These are phyloP conservation scores for Esox lucius DNA, from an alignment of 2,797 vertebrate genomes.

Conservation along the genomic window DNA sequence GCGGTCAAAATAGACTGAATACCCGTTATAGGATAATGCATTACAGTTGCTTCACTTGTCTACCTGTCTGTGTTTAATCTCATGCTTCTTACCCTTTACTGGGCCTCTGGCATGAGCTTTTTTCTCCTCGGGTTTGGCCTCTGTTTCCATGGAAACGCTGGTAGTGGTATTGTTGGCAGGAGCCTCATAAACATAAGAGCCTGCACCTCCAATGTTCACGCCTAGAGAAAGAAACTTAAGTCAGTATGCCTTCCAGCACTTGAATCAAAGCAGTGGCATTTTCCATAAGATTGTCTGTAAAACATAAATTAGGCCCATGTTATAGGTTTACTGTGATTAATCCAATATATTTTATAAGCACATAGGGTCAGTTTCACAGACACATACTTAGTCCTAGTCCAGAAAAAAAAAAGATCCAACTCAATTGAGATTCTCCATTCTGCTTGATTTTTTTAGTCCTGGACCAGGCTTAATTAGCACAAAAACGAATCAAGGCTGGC, in stretches of 20 bases:
- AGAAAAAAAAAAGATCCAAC: too few relatives aligned
- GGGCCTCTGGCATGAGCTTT: constrained; percentile 75
- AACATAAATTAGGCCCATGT: background rate
- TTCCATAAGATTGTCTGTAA: background rate
- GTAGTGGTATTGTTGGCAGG: constrained; percentile 74
- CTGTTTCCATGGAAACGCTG: constrained; percentile 68
- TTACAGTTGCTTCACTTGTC: background rate
- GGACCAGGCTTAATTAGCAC: background rate
- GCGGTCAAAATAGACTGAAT: background rate
- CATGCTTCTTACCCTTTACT: constrained; percentile 82
- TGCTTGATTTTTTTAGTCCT: too few relatives aligned
- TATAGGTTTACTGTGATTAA: background rate
- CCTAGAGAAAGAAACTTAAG: constrained; percentile 64
- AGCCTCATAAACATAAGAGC: constrained; percentile 92
- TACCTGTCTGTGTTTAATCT: background rate
- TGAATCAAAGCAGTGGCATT: background rate
- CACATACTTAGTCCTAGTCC: too few relatives aligned
- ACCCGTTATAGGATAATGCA: background rate
- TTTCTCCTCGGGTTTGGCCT: constrained; percentile 79
- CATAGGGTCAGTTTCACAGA: background rate
- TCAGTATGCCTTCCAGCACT: background rate
- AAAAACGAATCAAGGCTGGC: background rate
- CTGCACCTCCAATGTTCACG: constrained; percentile 93
- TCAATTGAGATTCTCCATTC: too few relatives aligned
- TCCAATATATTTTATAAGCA: background rate